phyloP scores from a whole-genome alignment of 2,888 invertebrate species.

The Hirtodrosophila histrioides region DNA sequence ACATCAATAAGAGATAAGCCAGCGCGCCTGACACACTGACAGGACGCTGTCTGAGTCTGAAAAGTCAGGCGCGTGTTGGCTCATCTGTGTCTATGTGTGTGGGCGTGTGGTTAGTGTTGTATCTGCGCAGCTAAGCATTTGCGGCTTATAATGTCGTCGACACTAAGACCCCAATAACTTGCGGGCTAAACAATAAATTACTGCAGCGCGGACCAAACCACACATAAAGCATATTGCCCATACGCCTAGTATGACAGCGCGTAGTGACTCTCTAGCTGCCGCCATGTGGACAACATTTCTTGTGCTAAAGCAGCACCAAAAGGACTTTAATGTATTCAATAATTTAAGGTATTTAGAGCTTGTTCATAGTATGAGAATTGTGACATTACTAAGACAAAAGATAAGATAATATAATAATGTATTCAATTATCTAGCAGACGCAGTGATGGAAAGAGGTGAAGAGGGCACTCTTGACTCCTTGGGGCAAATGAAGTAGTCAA shows the following conservation, averaged over 20 bases:
- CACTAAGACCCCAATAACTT: slow-evolving; percentile 72
- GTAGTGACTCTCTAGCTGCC: not conserved
- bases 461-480: too few species aligned
- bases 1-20: slow-evolving; percentile 70
- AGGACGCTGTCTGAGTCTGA: slow-evolving; percentile 41
- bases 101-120: slow-evolving; percentile 18
- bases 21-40: slow-evolving; percentile 58
- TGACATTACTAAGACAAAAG: too few species aligned
- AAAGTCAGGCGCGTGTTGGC: slow-evolving; percentile 42
- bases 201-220: slow-evolving; percentile 39
- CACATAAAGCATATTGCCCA: slow-evolving; percentile 47
- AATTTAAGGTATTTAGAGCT: too few species aligned
- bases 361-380: too few species aligned
- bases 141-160: slow-evolving; percentile 67
- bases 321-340: not conserved
- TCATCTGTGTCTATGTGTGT: slow-evolving; percentile 19
- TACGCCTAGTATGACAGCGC: slow-evolving; percentile 7
- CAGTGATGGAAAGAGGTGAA: too few species aligned
- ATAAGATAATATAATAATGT: too few species aligned
- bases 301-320: not conserved
- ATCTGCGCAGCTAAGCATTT: slow-evolving; percentile 37
- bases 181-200: slow-evolving; percentile 69
- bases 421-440: too few species aligned
- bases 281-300: slow-evolving; percentile 2
- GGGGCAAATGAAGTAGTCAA: too few species aligned